These are phyloP conservation scores for Verasper variegatus DNA, from an alignment of 2,113 vertebrate genomes.

Conservation along the genomic window DNA sequence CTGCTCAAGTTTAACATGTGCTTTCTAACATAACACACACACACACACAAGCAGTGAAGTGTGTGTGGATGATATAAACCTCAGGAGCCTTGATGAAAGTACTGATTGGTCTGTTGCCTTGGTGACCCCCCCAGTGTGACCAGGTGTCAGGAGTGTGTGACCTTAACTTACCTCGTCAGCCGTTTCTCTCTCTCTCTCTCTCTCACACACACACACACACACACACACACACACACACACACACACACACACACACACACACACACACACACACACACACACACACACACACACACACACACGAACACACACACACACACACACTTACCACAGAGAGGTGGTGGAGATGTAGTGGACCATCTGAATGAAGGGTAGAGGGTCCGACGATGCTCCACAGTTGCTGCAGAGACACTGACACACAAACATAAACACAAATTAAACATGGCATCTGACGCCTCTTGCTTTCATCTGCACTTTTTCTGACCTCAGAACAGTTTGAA, in stretches of 20 bases:
- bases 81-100: not conserved
- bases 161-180: constrained; percentile 4
- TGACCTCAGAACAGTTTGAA: too few relatives aligned
- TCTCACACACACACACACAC: constrained; percentile 14
- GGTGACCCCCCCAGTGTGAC: constrained; percentile 42
- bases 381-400: constrained; percentile 95
- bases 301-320: constrained; percentile 3
- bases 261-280: constrained; percentile 6
- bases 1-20: not conserved
- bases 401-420: constrained; percentile 92
- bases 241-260: constrained; percentile 54
- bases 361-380: constrained; percentile 96
- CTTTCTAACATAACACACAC: not conserved
- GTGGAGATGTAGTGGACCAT: constrained; percentile 99
- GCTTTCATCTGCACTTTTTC: not conserved
- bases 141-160: constrained; percentile 27
- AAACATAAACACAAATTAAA: constrained; percentile 26
- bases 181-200: too few relatives aligned
- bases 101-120: constrained; percentile 28
- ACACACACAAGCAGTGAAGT: not conserved
- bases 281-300: constrained; percentile 54
- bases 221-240: constrained; percentile 6
- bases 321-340: constrained; percentile 95
- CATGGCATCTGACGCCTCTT: not conserved
- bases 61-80: not conserved